A percentile compares a stretch with the other conserved stretches of the same genome.
phyloP scores from a whole-genome alignment of 2,888 invertebrate species.

The Parthenolecanium corni region DNA sequence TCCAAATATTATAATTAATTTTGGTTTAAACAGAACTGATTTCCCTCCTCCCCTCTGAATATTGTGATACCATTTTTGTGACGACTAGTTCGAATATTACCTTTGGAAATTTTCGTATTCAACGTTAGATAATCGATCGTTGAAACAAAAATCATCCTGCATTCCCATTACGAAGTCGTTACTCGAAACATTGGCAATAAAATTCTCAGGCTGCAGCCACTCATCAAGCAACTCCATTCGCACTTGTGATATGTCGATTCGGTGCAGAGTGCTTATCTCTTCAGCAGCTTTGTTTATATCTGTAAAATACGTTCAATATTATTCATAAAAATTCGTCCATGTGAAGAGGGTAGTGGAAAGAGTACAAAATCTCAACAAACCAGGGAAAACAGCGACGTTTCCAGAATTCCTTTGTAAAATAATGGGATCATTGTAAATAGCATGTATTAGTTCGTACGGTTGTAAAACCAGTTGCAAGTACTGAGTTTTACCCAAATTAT shows the following conservation, averaged over 20 bases:
- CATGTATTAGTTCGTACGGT: conserved; percentile 40
- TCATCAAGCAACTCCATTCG: conserved; percentile 39
- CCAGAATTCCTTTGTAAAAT: conserved; percentile 39
- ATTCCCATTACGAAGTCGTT: conserved; percentile 3
- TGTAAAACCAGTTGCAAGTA: conserved; percentile 40
- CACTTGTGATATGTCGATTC: conserved; percentile 39
- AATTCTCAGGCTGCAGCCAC: conserved; percentile 37
- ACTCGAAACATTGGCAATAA: conserved; percentile 12
- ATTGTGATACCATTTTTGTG: too few species aligned
- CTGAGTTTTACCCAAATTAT: conserved; percentile 40
- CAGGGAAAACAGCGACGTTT: conserved; percentile 33
- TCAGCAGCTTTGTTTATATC: conserved; percentile 44
- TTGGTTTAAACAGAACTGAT: too few species aligned
- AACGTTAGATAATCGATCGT: conserved; percentile 12
- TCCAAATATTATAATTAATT: too few species aligned
- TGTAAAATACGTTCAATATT: conserved; percentile 29
- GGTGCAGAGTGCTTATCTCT: conserved; percentile 39
- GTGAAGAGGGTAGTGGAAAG: conserved; percentile 27
- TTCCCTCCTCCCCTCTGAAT: too few species aligned
- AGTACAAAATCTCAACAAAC: conserved; percentile 22
- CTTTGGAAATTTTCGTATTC: conserved; percentile 22
- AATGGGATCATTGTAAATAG: conserved; percentile 43
- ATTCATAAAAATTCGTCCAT: conserved; percentile 30
- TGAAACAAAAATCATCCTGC: background rate
- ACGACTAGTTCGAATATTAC: too few species aligned